Evolutionary conservation across 2,888 invertebrate species (phyloP), one percentile per base, ranked within the genome.

Genomic region (Odontothrips loti): DNA sequence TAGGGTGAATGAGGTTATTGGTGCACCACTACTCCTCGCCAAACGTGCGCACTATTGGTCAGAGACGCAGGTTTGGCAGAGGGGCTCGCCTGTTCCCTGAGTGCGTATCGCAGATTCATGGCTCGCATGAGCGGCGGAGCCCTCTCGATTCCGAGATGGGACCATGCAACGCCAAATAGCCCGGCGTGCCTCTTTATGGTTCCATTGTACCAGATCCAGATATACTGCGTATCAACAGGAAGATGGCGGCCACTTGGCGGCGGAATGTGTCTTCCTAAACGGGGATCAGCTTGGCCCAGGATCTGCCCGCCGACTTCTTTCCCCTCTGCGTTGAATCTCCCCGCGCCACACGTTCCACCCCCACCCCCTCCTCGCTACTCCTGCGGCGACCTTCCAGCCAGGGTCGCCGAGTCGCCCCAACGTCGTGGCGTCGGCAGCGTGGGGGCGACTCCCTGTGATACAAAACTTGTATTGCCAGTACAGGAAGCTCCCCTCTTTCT

Each of bases 171-270:
- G 58, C 58, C 58, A 58, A 58, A 58, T 2, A 58, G 58, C 58
- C 58, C 20, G 58, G 58, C 58, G 20, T 15, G 58, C 58, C 58
- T 58, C 17, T 58, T 58, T 58, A 58, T 58, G 51, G 58, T 58
- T 58, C 58, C 17, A 58, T 58, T 15, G 58, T 58, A 58, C 11
- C 58, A 58, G 58, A 58, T 58, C 68, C 68, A 68, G 68, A 68
- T 68, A 68, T 23, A 75, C 68, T 75, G 68, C 27, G 68, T 27
- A 27, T 75, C 68, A 27, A 27, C 68, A 75, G 68, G 68, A 75
- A 27, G 27, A 27, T 23, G 68, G 68, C 68, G 68, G 27, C 68
- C 68, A 58, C 58, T 58, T 58, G 58, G 58, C 58, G 58, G 58
- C 11, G 20, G 58, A 58, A 58, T 58, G 58, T 58, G 58, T 58